Percentiles rank a stretch among this genome's conserved stretches.
Evolutionary conservation across 1,140 invertebrate genomes (phyloP).

Genomic region (Pogonomyrmex barbatus): DNA sequence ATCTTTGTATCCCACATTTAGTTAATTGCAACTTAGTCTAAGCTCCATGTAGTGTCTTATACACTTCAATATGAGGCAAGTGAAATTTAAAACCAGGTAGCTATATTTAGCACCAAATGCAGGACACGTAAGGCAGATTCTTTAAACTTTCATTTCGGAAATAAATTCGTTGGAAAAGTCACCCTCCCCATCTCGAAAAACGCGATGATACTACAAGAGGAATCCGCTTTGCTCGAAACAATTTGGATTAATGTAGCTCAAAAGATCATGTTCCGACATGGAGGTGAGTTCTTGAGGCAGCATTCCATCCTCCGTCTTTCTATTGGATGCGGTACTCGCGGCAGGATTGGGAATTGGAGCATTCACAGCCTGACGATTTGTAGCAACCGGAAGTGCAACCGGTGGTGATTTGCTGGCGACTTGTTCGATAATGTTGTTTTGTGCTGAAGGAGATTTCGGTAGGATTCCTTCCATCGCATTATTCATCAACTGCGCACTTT

Average conservation of each 20-base stretch:
- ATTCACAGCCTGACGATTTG: conserved; percentile 77
- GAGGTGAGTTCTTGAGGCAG: conserved; percentile 91
- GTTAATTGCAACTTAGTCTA: background rate
- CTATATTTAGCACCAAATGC: conserved; percentile 7
- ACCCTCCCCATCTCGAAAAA: conserved; percentile 32
- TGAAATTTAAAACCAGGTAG: background rate
- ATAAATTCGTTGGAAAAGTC: conserved; percentile 26
- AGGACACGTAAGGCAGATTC: conserved; percentile 15
- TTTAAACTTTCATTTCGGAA: conserved; percentile 19
- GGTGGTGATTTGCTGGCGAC: conserved; percentile 81
- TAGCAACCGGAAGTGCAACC: conserved; percentile 73
- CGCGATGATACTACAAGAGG: conserved; percentile 80
- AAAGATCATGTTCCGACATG: conserved; percentile 94
- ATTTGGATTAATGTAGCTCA: conserved; percentile 94
- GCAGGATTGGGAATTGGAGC: conserved; percentile 77
- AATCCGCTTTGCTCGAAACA: conserved; percentile 90
- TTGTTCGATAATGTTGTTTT: conserved; percentile 82
- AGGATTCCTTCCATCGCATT: conserved; percentile 84
- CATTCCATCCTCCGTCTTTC: conserved; percentile 85
- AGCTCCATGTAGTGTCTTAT: background rate
- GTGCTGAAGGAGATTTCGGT: conserved; percentile 82
- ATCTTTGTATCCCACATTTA: conserved; percentile 26
- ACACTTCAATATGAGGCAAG: background rate
- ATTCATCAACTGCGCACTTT: conserved; percentile 85
- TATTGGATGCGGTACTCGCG: conserved; percentile 70